Conservation (phyloP, 2,113 vertebrate genomes). For the Strix uralensis region DNA sequence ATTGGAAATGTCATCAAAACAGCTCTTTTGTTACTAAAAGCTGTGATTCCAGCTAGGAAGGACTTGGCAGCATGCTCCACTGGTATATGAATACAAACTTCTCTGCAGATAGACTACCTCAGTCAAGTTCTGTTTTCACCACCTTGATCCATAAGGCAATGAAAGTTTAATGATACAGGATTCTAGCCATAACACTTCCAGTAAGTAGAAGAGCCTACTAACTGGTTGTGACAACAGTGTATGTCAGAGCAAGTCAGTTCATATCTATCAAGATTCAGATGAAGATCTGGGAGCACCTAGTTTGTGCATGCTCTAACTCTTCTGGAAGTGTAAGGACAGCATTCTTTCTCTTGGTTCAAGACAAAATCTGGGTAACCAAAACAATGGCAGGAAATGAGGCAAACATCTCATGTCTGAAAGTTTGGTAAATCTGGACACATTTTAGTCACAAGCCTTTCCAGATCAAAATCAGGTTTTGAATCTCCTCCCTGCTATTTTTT, state of each 20-base stretch:
- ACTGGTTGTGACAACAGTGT: background rate
- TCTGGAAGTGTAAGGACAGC: background rate
- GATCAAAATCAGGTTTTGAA: background rate
- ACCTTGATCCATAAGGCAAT: background rate
- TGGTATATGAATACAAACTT: background rate
- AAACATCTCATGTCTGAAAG: background rate
- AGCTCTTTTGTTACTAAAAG: background rate
- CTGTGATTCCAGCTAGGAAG: background rate
- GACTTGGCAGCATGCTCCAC: background rate
- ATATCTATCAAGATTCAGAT: background rate
- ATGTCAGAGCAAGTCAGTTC: background rate
- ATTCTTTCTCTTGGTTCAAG: background rate
- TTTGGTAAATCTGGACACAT: background rate
- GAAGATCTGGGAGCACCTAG: background rate
- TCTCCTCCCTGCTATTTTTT: background rate
- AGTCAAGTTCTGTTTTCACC: background rate
- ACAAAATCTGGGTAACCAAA: background rate
- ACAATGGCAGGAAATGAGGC: background rate
- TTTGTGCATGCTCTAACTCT: background rate
- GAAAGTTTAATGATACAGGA: background rate
- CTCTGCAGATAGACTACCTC: background rate
- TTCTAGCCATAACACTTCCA: background rate
- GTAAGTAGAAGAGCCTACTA: background rate
- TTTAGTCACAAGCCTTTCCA: background rate
- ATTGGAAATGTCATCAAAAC: background rate